These are phyloP conservation scores for Enteromius radiatus DNA, from an alignment of 2,797 vertebrate species.

Conservation along the genomic window DNA sequence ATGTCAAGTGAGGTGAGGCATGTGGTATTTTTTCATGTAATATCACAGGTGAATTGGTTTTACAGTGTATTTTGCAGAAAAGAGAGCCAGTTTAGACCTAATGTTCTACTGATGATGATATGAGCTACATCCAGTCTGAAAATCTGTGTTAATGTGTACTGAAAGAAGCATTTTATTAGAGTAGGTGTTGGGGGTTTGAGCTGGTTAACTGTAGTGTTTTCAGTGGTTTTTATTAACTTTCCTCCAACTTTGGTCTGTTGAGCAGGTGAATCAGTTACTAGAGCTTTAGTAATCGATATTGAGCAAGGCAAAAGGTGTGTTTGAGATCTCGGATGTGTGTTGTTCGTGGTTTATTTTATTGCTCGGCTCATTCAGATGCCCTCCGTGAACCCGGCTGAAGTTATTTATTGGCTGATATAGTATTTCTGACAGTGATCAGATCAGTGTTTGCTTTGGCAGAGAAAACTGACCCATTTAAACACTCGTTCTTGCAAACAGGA, in stretches of 20 bases:
- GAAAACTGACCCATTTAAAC: conserved; percentile 30
- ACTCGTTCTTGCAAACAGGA: neutral
- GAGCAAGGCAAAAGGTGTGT: conserved; percentile 12
- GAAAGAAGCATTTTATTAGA: neutral
- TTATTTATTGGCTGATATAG: conserved; percentile 43
- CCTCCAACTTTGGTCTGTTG: neutral
- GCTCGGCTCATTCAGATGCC: conserved; percentile 8
- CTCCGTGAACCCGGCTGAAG: conserved; percentile 43
- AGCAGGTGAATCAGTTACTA: conserved; percentile 49
- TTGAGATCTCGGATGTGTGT: conserved; percentile 1
- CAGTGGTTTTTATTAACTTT: conserved; percentile 18
- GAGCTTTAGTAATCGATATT: conserved; percentile 27
- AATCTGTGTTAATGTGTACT: conserved; percentile 2
- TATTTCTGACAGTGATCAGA: conserved; percentile 53
- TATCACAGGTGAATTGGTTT: neutral
- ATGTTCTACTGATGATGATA: neutral
- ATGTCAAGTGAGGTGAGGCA: conserved; percentile 9
- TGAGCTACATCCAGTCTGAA: neutral
- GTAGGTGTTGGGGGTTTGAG: neutral
- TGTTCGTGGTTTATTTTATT: conserved; percentile 5
- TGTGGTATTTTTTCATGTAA: conserved; percentile 7
- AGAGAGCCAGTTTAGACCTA: neutral
- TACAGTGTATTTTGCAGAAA: neutral
- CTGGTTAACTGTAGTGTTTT: neutral
- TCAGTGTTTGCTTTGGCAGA: conserved; percentile 49